Base-by-base conservation (phyloP, 1,140 invertebrate genomes). In the Drosophila funebris region DNA sequence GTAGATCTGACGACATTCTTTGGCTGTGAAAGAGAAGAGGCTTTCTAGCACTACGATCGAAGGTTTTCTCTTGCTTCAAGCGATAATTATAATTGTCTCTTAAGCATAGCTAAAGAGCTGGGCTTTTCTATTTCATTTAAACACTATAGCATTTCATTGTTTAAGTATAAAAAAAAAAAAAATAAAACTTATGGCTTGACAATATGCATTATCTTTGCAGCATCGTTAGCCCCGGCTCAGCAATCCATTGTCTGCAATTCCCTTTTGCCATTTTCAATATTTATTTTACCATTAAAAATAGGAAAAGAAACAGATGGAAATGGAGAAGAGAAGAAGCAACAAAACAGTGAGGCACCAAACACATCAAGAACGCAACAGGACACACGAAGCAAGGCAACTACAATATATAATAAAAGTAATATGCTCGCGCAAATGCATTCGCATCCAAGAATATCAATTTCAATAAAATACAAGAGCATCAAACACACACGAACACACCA, bases 341-440 rank as follows among this genome's bases (percentile, higher is more conserved):
- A 11, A 9, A 44, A 18, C 27, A 36, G 39, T 54, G 24, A 54
- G n/a, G 39, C n/a, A 33, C 33, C 31, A 54, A 36, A 53, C 36
- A 20, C 44, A 62, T 27, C 14, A 18, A 53, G 46, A 53, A 69
- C 22, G 58, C 66, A 69, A 69, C 36, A 54, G 57, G 66, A 69
- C 56, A 22, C 46, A 46, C 29, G 33, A 6, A 27, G 46, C 43
- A 31, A 22, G 33, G 41, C 41, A 72, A 63, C 63, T 87, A 82
- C 82, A 88, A 74, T 70, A 87, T 87, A 88, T 88, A 87, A 87
- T 87, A 87, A 87, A 87, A 87, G 82, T 87, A 87, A 88, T 87
- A 87, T 87, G 82, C 82, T 88, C 78, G 83, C 83, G 80, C 78
- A 85, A 87, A 87, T 87, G 82, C 82, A 87, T 87, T 87, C 73